Evolutionary conservation across 35 echinoderm and acorn worm species (phyloP).

Genomic region (Chiridota heheva): DNA sequence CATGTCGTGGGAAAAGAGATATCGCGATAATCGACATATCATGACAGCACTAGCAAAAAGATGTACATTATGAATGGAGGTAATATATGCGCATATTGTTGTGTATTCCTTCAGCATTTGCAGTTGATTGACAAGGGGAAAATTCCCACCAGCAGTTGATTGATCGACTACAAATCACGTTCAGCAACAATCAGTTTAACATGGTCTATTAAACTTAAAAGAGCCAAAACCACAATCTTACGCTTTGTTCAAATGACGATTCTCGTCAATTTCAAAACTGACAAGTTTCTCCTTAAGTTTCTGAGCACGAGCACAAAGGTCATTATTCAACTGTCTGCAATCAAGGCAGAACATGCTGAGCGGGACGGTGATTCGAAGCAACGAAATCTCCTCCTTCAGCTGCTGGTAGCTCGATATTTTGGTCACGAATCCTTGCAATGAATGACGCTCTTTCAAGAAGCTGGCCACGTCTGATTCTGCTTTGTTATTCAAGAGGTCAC

Average conservation of each 20-base stretch:
- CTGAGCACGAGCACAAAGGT: constrained; percentile 81
- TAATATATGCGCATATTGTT: no score
- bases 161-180: no score
- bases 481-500: constrained; percentile 94
- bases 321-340: constrained; percentile 75
- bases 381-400: constrained; percentile 95
- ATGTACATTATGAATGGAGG: no score
- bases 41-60: no score
- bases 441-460: constrained; percentile 94
- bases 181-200: no score
- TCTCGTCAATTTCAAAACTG: constrained; percentile 92
- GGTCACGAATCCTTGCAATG: constrained; percentile 80
- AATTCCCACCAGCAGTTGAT: no score
- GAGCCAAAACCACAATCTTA: no score
- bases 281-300: constrained; percentile 93
- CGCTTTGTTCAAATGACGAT: constrained; percentile 87
- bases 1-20: no score
- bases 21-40: no score
- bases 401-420: constrained; percentile 91
- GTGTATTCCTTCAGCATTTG: no score
- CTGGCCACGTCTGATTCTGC: constrained; percentile 90
- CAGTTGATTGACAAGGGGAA: no score
- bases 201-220: no score
- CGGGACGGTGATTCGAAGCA: constrained; percentile 82
- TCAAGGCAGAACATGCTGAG: constrained; percentile 99